Evolutionary conservation across 2,797 vertebrate genomes (phyloP), one percentile per base, ranked within the genome.

Genomic region (Clamator glandarius): DNA sequence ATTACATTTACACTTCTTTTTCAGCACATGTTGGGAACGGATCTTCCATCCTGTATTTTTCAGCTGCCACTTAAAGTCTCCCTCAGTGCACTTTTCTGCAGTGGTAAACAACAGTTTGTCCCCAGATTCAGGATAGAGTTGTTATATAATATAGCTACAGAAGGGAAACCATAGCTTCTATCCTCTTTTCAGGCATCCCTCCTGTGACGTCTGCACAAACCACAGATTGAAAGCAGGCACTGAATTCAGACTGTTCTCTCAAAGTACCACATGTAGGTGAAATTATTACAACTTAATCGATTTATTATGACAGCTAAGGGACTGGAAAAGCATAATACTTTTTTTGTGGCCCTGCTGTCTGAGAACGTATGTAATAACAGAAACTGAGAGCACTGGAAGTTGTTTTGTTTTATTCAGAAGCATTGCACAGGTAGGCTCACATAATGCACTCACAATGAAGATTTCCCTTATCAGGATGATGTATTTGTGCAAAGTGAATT

Each of bases 281-380:
- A 93, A 72, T 36, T 35, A 75, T 33, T 66, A 75, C 61, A 85
- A 81, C 57, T 73, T 91, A 89, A 91, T 87, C 50, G 1, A 85
- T 94, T 76, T 93, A 76, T 90, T 72, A 63, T 54, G 70, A 91
- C 78, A 93, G 75, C 55, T 61, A 82, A 91, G 81, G 54, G 64
- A 66, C 78, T 72, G 57, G 44, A 89, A 90, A 85, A 82, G 26
- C 88, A 78, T 39, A 93, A 66, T 91, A 74, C 31, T 66, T 35
- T 59, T 59, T 63, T 76, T 74, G 76, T 78, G 68, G 64, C 55
- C 41, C 76, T 66, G 35, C 51, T 78, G 80, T 74, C 79, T 93
- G 55, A 74, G 93, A 91, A 93, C 42, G 23, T 68, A 84, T 87
- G 77, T 87, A 83, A 89, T 62, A 73, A 75, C 35, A 63, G 67